These are phyloP conservation scores for Hirtodrosophila confusa DNA, from an alignment of 2,888 invertebrate genomes.

Conservation along the genomic window DNA sequence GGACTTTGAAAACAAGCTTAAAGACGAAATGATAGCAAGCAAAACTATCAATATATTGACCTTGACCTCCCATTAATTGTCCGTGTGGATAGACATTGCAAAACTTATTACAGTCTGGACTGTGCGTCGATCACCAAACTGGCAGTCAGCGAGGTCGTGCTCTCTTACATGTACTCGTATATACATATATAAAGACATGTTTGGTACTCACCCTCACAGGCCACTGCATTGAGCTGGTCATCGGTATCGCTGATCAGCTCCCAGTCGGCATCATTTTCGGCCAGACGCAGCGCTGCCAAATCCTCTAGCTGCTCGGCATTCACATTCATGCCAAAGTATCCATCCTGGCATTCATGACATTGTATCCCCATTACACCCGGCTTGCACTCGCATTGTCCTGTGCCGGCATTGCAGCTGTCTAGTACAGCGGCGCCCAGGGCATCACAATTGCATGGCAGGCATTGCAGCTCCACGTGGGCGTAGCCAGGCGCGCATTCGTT, in stretches of 20 bases:
- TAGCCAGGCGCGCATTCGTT: slow-evolving; percentile 88
- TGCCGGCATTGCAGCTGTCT: slow-evolving; percentile 88
- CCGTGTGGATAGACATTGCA: too few species aligned
- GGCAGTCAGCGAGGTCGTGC: too few species aligned
- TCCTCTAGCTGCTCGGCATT: slow-evolving; percentile 62
- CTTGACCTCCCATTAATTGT: too few species aligned
- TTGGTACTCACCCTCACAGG: slow-evolving; percentile 81
- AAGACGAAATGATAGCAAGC: too few species aligned
- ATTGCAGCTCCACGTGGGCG: slow-evolving; percentile 91
- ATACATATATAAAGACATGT: background rate
- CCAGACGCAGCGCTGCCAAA: slow-evolving; percentile 54
- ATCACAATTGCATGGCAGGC: slow-evolving; percentile 92
- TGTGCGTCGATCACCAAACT: too few species aligned
- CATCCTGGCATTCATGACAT: slow-evolving; percentile 89
- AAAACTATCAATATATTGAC: too few species aligned
- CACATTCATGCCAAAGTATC: slow-evolving; percentile 88
- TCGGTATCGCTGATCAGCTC: slow-evolving; percentile 46
- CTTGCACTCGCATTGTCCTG: slow-evolving; percentile 92
- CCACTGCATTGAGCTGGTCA: slow-evolving; percentile 45
- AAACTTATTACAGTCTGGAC: too few species aligned
- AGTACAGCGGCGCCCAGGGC: slow-evolving; percentile 87
- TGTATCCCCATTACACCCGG: slow-evolving; percentile 91
- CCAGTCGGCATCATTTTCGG: slow-evolving; percentile 63
- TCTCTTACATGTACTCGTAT: too few species aligned
- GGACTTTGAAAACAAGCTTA: too few species aligned